These are phyloP conservation scores for human (Homo sapiens) DNA, from an alignment of 2,113 vertebrate species.

Conservation along the genomic window DNA sequence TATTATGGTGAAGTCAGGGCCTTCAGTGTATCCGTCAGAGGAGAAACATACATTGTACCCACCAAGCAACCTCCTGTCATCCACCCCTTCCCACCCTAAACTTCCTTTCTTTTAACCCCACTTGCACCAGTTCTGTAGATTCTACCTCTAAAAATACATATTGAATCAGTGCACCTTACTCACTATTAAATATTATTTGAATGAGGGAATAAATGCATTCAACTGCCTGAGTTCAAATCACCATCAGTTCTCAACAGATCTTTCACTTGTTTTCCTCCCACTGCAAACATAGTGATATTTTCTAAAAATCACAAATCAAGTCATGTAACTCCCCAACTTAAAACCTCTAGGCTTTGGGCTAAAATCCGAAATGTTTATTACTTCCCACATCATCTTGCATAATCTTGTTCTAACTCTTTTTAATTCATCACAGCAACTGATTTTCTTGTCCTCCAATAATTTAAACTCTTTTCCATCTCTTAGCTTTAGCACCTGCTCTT, in stretches of 20 bases:
- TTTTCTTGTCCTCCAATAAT: neutral
- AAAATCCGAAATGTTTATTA: neutral
- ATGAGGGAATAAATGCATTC: neutral
- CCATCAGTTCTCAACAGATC: neutral
- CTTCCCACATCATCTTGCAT: neutral
- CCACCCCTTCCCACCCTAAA: no score
- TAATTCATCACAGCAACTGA: neutral
- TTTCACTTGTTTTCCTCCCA: neutral
- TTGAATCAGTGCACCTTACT: neutral
- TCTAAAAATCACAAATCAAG: neutral
- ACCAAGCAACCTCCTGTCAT: no score
- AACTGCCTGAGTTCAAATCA: neutral
- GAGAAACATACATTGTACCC: no score
- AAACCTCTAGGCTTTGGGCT: slow-evolving; percentile 4
- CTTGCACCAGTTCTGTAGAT: neutral
- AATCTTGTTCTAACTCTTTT: neutral
- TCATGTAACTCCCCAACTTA: neutral
- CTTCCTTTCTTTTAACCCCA: neutral
- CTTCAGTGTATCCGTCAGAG: no score
- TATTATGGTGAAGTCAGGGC: no score
- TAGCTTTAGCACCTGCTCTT: neutral
- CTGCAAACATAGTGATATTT: neutral
- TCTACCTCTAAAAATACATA: neutral
- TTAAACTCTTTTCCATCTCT: neutral
- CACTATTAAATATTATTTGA: neutral